Base-by-base conservation (phyloP, 2,113 vertebrate species). In the Mirza zaza region DNA sequence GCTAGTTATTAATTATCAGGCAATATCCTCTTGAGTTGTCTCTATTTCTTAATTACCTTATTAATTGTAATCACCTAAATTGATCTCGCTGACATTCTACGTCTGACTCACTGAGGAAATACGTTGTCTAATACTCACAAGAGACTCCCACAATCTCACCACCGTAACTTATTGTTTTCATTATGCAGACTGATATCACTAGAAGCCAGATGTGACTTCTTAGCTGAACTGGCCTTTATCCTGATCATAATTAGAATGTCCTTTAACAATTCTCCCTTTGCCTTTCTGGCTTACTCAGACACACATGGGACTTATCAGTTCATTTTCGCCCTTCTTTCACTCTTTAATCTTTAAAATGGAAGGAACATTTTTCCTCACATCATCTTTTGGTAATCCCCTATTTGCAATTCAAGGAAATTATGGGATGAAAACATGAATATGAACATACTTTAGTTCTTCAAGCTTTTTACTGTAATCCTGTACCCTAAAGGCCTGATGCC, bases 21-120 rank as follows among this genome's bases (percentile, higher is more conserved):
- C 70, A 97, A 87, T 84, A 91, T 96, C 87, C 87, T 92, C 90
- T 93, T 84, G 83, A 96, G 75, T 86, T 94, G 92, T 67, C 70
- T 87, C 48, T 94, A 75, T 77, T 96, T 97, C 91, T 97, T 96
- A 97, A 97, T 96, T 92, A 96, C 71, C 52, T 97, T 97, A 96
- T 96, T 97, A 98, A 93, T 97, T 96, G 83, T 97, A 97, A 95
- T 95, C 96, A 97, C 59, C 94, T 55, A 90, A 94, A 97, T 97
- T 96, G 96, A 96, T 97, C 96, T 90, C 87, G 63, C 42, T 97
- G 94, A 97, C 96, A 97, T 96, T 97, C 90, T 70, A 92, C 89
- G 89, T 80, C 81, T 97, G 96, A 96, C 80, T 97, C 84, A 94
- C 87, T 45, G 36, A 97, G 91, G 91, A 97, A 97, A 91, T 90